Percentiles rank a stretch among this genome's conserved stretches.
These are phyloP conservation scores for Anoplopoma fimbria DNA, from an alignment of 2,113 vertebrate species.

Conservation along the genomic window DNA sequence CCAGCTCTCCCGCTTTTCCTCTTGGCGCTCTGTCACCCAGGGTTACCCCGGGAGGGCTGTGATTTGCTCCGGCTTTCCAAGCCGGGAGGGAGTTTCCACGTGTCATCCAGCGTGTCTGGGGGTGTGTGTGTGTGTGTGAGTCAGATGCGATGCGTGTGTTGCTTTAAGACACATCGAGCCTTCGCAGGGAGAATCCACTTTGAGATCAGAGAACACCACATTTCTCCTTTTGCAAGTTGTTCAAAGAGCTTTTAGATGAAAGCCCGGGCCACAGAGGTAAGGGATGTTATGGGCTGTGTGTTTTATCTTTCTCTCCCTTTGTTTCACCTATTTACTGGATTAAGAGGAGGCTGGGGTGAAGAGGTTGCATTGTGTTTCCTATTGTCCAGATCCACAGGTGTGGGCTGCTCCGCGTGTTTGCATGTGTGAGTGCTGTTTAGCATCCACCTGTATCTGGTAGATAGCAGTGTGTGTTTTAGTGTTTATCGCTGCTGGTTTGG, in stretches of 20 bases:
- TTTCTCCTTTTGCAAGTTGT: slow-evolving; percentile 70
- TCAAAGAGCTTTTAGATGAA: slow-evolving; percentile 84
- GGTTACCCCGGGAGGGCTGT: slow-evolving; percentile 76
- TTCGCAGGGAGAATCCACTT: slow-evolving; percentile 71
- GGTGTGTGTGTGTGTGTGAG: slow-evolving; percentile 59
- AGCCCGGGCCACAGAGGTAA: slow-evolving; percentile 80
- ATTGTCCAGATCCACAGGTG: slow-evolving; percentile 71
- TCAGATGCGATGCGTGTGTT: slow-evolving; percentile 66
- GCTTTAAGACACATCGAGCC: slow-evolving; percentile 75
- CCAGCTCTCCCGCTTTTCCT: slow-evolving; percentile 74
- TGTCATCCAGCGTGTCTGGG: slow-evolving; percentile 71
- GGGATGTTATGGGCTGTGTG: slow-evolving; percentile 61
- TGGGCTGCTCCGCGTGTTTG: slow-evolving; percentile 35
- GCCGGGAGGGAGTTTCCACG: slow-evolving; percentile 83
- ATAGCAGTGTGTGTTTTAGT: slow-evolving; percentile 1
- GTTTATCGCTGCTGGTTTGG: slow-evolving; percentile 31
- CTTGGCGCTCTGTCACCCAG: slow-evolving; percentile 75
- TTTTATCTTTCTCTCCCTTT: slow-evolving; percentile 67
- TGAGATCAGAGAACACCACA: slow-evolving; percentile 76
- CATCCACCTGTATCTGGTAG: slow-evolving; percentile 26
- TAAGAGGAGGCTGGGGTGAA: slow-evolving; percentile 38
- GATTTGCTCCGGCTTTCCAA: slow-evolving; percentile 78
- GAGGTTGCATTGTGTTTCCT: slow-evolving; percentile 41
- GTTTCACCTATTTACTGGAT: slow-evolving; percentile 66
- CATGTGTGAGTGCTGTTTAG: slow-evolving; percentile 23